Base-by-base conservation (phyloP, 2,888 invertebrate species). In the Arenicola marina region DNA sequence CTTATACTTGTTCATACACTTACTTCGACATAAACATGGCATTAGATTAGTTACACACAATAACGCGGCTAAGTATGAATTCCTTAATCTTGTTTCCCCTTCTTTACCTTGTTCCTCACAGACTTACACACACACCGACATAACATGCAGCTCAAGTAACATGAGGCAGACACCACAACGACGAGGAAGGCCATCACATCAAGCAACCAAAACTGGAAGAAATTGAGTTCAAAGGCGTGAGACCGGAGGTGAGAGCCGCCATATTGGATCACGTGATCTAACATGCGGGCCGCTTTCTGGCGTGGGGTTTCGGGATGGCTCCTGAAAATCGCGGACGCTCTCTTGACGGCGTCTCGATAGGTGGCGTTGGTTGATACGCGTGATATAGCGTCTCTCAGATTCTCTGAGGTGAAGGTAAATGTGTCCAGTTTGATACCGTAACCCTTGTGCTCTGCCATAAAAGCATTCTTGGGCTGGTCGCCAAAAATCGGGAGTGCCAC, bases 231-330 rank as follows among this genome's bases (percentile, higher is more conserved):
- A 48, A 67, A 57, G n/a, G 64, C 63, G 24, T 62, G n/a, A 7
- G 74, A 69, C 7, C 67, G 66, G 56, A 76, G 58, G 51, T 73
- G 70, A 21, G 55, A 64, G 4, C 72, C 71, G 21, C 75, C 76
- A 65, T 70, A 72, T 63, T 71, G 68, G 2, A 75, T 65, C 43
- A 75, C 69, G 57, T 74, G 73, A 51, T 76, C 73, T 11, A 76
- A 61, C 72, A 73, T 73, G 44, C 61, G 70, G 7, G 69, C 71
- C 11, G 69, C 74, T 51, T 67, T 66, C 29, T 71, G 58, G 38
- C 53, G 33, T 7, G 76, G 68, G 44, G 61, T 63, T 38, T 61
- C 46, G 34, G 60, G 60, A 29, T 64, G 55, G n/a, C 53, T 44
- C 4, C 60, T 53, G 24, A 65, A 67, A 38, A 71, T 68, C n/a